Conservation (phyloP, 2,888 invertebrate genomes). For the Drosophila kokeensis region DNA sequence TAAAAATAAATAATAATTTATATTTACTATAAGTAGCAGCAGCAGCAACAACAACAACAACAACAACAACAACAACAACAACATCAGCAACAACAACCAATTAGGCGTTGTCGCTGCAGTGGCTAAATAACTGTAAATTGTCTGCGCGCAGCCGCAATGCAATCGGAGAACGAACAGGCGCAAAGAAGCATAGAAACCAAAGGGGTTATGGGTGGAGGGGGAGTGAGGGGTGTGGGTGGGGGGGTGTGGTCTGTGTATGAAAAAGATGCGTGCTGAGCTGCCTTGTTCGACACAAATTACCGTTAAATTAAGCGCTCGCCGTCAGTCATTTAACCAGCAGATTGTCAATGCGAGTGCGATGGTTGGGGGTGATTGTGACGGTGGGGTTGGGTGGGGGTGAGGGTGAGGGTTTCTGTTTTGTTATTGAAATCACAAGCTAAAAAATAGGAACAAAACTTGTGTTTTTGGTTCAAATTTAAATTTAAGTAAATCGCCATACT, state of each 20-base stretch:
- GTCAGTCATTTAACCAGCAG: conserved; percentile 50
- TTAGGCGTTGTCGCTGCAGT: conserved; percentile 61
- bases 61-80: conserved; percentile 16
- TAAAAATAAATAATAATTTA: conserved; percentile 78
- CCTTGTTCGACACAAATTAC: conserved; percentile 67
- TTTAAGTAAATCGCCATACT: background rate
- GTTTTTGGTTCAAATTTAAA: background rate
- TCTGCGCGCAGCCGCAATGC: conserved; percentile 39
- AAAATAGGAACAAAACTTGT: background rate
- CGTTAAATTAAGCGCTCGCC: conserved; percentile 72
- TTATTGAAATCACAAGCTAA: background rate
- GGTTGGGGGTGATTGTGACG: background rate
- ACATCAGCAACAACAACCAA: conserved; percentile 52
- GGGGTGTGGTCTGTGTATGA: conserved; percentile 15
- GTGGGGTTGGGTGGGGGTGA: background rate
- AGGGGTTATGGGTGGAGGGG: background rate
- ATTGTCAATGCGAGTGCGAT: background rate
- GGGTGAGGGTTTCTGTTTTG: background rate
- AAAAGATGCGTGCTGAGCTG: conserved; percentile 39
- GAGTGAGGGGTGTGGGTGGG: background rate
- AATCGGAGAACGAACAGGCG: conserved; percentile 31
- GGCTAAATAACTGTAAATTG: conserved; percentile 66
- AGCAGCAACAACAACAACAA: conserved; percentile 16
- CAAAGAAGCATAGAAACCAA: conserved; percentile 1
- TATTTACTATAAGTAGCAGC: conserved; percentile 67